These are phyloP conservation scores for Sterna hirundo DNA, from an alignment of 2,113 vertebrate species.

Conservation along the genomic window DNA sequence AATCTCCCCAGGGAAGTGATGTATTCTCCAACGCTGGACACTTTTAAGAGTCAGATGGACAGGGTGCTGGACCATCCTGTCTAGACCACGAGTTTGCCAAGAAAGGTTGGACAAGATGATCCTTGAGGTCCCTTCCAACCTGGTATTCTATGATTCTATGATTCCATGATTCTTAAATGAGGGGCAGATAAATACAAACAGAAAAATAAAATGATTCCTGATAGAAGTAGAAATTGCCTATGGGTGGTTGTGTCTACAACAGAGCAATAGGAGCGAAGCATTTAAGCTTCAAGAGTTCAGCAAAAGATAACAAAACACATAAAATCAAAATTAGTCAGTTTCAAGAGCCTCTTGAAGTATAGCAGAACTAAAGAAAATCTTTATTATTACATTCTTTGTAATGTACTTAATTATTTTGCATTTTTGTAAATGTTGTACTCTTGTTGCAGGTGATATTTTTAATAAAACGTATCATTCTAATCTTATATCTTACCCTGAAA, in stretches of 20 bases:
- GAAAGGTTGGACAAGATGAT: background rate
- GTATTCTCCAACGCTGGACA: background rate
- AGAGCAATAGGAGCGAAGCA: background rate
- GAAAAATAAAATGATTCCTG: background rate
- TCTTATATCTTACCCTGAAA: background rate
- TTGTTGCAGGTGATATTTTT: background rate
- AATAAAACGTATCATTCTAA: background rate
- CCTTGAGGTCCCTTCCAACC: background rate
- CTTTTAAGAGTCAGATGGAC: background rate
- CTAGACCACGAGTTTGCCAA: background rate
- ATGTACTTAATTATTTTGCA: background rate
- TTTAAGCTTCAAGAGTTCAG: background rate
- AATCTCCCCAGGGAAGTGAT: background rate
- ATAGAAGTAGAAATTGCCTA: background rate
- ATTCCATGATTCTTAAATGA: background rate
- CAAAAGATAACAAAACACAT: background rate
- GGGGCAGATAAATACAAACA: background rate
- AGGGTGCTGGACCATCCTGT: background rate
- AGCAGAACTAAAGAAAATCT: background rate
- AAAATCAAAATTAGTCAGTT: background rate
- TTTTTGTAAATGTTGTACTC: background rate
- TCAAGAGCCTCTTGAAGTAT: background rate
- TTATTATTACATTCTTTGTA: background rate
- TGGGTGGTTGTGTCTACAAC: background rate
- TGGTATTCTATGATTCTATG: background rate